Evolutionary conservation across 2,888 invertebrate species (phyloP).

Genomic region (Drosophila longiperda): DNA sequence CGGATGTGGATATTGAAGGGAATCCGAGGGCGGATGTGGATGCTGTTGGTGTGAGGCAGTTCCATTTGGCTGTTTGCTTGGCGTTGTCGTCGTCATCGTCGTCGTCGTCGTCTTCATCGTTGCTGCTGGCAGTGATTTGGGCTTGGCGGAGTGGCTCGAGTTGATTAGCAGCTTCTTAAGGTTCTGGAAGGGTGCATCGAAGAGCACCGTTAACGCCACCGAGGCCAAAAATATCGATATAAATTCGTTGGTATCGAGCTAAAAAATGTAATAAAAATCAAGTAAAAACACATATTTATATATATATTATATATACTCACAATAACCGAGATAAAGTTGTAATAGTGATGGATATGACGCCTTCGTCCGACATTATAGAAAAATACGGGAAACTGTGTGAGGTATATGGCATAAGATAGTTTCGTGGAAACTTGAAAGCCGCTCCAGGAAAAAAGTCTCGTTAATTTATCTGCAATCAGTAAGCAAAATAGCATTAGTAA

Average conservation of each 20-base stretch:
- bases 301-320: slow-evolving; percentile 82
- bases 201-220: slow-evolving; percentile 87
- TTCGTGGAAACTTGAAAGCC: slow-evolving; percentile 88
- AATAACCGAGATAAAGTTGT: slow-evolving; percentile 86
- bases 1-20: slow-evolving; percentile 43
- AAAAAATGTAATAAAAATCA: slow-evolving; percentile 60
- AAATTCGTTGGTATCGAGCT: slow-evolving; percentile 88
- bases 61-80: slow-evolving; percentile 35
- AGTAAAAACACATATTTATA: not conserved
- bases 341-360: slow-evolving; percentile 87
- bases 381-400: slow-evolving; percentile 90
- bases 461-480: slow-evolving; percentile 86
- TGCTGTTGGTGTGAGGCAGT: slow-evolving; percentile 37
- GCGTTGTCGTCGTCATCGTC: slow-evolving; percentile 20
- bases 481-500: not conserved
- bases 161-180: slow-evolving; percentile 87
- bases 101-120: slow-evolving; percentile 4
- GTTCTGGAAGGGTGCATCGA: slow-evolving; percentile 90
- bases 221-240: slow-evolving; percentile 87
- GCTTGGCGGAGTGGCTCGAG: slow-evolving; percentile 40
- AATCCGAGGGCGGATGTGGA: not conserved
- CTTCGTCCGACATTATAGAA: slow-evolving; percentile 89
- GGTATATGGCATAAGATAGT: slow-evolving; percentile 89
- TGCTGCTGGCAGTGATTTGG: slow-evolving; percentile 20
- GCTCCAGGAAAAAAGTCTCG: slow-evolving; percentile 86